Percentiles rank a stretch among this genome's conserved stretches.
Conservation (phyloP, 2,888 invertebrate genomes). For the Disparrhopalites patrizii region DNA sequence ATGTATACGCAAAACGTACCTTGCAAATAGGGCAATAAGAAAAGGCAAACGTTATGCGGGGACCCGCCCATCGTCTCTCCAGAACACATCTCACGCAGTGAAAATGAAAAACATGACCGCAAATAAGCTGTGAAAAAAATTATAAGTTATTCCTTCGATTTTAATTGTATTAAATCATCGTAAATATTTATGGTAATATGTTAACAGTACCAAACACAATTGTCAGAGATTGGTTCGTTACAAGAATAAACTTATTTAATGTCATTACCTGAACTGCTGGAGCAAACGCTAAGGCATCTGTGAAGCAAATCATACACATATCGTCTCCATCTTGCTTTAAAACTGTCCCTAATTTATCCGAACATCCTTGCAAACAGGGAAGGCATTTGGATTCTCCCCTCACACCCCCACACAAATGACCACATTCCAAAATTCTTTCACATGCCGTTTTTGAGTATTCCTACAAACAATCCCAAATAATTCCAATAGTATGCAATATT, state of each 20-base stretch:
- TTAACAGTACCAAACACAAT: background rate
- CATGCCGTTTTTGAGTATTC: slow-evolving; percentile 79
- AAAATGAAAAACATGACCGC: slow-evolving; percentile 93
- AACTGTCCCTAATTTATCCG: slow-evolving; percentile 44
- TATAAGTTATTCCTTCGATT: background rate
- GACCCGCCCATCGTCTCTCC: slow-evolving; percentile 85
- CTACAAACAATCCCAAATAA: slow-evolving; percentile 54
- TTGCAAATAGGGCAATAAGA: slow-evolving; percentile 96
- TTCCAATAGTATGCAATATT: too few species aligned
- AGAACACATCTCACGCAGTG: slow-evolving; percentile 85
- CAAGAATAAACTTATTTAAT: slow-evolving; percentile 1
- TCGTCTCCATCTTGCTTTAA: slow-evolving; percentile 95
- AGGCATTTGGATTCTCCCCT: slow-evolving; percentile 73
- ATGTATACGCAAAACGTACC: slow-evolving; percentile 54
- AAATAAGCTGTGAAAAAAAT: slow-evolving; percentile 63
- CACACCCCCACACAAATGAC: slow-evolving; percentile 94
- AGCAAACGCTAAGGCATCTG: slow-evolving; percentile 90
- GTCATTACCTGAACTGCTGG: slow-evolving; percentile 78
- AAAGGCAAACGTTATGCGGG: slow-evolving; percentile 93
- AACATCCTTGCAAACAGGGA: slow-evolving; percentile 84
- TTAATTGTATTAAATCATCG: background rate
- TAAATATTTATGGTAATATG: too few species aligned
- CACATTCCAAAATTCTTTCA: slow-evolving; percentile 74
- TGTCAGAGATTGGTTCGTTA: background rate
- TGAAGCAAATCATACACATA: slow-evolving; percentile 99